These are phyloP conservation scores for Tetramorium parvispinum DNA, from an alignment of 1,140 invertebrate genomes.

Conservation along the genomic window DNA sequence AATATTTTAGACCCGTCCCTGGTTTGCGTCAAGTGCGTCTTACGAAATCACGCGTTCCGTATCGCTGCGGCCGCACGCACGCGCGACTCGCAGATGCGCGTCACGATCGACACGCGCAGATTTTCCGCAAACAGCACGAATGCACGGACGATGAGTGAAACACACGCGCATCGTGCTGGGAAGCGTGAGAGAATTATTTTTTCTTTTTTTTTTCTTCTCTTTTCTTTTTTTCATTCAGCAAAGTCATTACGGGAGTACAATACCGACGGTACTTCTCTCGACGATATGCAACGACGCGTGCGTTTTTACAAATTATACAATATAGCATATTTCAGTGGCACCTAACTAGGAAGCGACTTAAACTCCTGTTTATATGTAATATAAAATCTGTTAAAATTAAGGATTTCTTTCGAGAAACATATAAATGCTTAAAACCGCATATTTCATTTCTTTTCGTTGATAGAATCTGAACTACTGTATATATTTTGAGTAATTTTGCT, in stretches of 20 bases:
- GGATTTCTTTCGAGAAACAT: not conserved
- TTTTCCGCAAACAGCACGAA: slow-evolving; percentile 61
- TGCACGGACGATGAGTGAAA: slow-evolving; percentile 8
- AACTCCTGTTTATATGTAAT: slow-evolving; percentile 5
- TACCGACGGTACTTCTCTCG: slow-evolving; percentile 33
- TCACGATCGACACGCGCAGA: slow-evolving; percentile 58
- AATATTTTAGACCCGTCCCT: slow-evolving; percentile 44
- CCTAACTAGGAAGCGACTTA: slow-evolving; percentile 8
- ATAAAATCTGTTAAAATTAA: not conserved
- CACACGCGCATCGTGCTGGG: not conserved
- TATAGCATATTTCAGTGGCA: slow-evolving; percentile 1
- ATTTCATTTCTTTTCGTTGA: not conserved
- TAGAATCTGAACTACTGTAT: not conserved
- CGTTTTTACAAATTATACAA: slow-evolving; percentile 36
- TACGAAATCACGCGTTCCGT: slow-evolving; percentile 56
- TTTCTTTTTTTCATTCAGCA: slow-evolving; percentile 16
- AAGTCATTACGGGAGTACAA: slow-evolving; percentile 49
- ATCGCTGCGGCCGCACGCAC: slow-evolving; percentile 48
- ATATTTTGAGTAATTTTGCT: not conserved
- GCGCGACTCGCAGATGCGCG: slow-evolving; percentile 44
- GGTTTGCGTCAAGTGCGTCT: slow-evolving; percentile 58
- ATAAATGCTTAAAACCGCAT: not conserved
- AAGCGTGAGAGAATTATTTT: slow-evolving; percentile 43
- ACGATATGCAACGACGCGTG: slow-evolving; percentile 48
- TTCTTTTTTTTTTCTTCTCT: not conserved